A percentile compares a stretch with the other conserved stretches of the same genome.
Evolutionary conservation across 2,888 invertebrate genomes (phyloP).

Genomic region (Lasius fuliginosus): DNA sequence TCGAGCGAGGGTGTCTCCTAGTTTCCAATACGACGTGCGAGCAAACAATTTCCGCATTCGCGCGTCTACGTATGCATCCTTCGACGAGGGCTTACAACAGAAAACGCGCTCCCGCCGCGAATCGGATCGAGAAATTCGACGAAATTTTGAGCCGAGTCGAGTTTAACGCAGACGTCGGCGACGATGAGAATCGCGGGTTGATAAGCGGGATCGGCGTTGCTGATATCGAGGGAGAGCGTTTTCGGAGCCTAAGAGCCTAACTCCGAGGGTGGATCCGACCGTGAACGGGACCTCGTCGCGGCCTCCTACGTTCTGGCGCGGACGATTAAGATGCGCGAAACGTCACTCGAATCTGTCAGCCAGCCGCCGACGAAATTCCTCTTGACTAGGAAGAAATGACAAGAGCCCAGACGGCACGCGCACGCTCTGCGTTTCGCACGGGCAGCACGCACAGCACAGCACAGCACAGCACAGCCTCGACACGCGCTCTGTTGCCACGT

Average conservation of each 20-base stretch:
- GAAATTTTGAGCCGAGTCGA: no score
- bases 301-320: background rate
- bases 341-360: background rate
- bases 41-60: background rate
- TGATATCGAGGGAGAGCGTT: background rate
- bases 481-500: conserved; percentile 83
- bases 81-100: background rate
- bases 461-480: conserved; percentile 76
- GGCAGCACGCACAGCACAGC: conserved; percentile 67
- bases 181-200: background rate
- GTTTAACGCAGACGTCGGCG: background rate
- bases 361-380: conserved; percentile 65
- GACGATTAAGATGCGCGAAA: conserved; percentile 28
- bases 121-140: background rate
- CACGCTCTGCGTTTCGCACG: conserved; percentile 59
- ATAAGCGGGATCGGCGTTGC: background rate
- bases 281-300: background rate
- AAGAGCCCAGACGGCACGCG: conserved; percentile 70
- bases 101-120: background rate
- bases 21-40: background rate
- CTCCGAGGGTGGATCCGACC: conserved; percentile 1
- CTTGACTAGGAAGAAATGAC: conserved; percentile 84
- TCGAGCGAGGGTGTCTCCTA: background rate
- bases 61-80: background rate
- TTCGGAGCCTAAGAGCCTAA: no score